phyloP scores from a whole-genome alignment of 2,888 invertebrate species.

The Hirudinaria manillensis region DNA sequence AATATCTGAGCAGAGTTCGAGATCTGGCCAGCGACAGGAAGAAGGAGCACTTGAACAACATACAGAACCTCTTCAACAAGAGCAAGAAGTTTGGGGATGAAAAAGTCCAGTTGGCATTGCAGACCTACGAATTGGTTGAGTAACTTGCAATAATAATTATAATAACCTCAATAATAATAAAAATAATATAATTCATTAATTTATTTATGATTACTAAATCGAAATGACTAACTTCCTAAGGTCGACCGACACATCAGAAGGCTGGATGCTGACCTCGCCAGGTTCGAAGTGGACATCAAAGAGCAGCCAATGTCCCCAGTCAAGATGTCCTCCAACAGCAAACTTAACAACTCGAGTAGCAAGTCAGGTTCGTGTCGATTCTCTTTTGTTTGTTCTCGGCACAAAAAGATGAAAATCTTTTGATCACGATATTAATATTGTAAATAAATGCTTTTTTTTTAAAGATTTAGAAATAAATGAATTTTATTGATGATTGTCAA shows the following conservation, averaged over 20 bases:
- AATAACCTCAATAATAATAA: no score
- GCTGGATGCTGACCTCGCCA: slow-evolving; percentile 87
- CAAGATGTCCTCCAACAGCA: background rate
- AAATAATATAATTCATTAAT: background rate
- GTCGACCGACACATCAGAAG: slow-evolving; percentile 95
- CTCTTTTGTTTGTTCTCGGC: background rate
- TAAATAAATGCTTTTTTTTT: no score
- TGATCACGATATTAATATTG: no score
- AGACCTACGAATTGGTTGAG: slow-evolving; percentile 81
- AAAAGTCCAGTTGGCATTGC: slow-evolving; percentile 91
- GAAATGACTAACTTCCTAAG: slow-evolving; percentile 43
- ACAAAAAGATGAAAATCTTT: background rate
- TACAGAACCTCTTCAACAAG: slow-evolving; percentile 76
- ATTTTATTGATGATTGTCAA: no score
- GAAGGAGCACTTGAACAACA: slow-evolving; percentile 74
- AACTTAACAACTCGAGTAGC: background rate
- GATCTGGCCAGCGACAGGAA: slow-evolving; percentile 70
- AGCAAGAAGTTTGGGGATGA: slow-evolving; percentile 93
- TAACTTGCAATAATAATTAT: background rate
- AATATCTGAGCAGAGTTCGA: slow-evolving; percentile 62
- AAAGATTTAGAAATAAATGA: no score
- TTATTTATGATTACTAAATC: background rate
- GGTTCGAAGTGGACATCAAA: slow-evolving; percentile 93
- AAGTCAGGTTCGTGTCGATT: slow-evolving; percentile 22
- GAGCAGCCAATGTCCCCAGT: slow-evolving; percentile 68